phyloP scores from a whole-genome alignment of 2,113 vertebrate species.

The Cyanoderma ruficeps region DNA sequence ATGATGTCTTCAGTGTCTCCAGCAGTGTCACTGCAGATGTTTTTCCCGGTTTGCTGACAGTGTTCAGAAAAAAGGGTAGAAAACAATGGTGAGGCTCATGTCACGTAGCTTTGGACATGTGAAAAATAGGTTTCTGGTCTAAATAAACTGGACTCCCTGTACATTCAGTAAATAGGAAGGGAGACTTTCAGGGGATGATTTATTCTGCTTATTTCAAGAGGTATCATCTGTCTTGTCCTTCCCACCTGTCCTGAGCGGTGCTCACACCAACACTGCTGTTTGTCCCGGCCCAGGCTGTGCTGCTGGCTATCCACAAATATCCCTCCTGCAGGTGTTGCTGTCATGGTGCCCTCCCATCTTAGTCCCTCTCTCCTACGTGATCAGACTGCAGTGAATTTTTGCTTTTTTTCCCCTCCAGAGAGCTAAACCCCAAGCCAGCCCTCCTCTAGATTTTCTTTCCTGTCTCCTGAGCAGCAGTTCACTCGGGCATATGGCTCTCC shows the following conservation, averaged over 20 bases:
- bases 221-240: background rate
- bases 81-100: background rate
- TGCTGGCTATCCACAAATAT: too few species aligned
- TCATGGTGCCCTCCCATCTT: too few species aligned
- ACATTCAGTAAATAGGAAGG: background rate
- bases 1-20: background rate
- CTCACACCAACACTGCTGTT: too few species aligned
- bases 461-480: background rate
- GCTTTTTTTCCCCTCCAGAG: too few species aligned
- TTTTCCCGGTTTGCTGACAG: background rate
- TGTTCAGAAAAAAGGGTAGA: background rate
- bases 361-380: too few species aligned
- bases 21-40: background rate
- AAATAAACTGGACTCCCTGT: background rate
- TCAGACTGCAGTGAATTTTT: too few species aligned
- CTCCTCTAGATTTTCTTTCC: background rate
- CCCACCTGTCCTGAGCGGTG: too few species aligned
- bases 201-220: background rate
- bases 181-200: background rate
- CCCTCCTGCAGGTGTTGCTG: too few species aligned
- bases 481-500: background rate
- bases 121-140: slow-evolving; percentile 33
- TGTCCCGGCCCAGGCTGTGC: too few species aligned
- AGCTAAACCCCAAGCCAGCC: background rate
- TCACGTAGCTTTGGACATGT: background rate